Base-by-base conservation (phyloP, 2,888 invertebrate species). In the Calephelis perditalis region DNA sequence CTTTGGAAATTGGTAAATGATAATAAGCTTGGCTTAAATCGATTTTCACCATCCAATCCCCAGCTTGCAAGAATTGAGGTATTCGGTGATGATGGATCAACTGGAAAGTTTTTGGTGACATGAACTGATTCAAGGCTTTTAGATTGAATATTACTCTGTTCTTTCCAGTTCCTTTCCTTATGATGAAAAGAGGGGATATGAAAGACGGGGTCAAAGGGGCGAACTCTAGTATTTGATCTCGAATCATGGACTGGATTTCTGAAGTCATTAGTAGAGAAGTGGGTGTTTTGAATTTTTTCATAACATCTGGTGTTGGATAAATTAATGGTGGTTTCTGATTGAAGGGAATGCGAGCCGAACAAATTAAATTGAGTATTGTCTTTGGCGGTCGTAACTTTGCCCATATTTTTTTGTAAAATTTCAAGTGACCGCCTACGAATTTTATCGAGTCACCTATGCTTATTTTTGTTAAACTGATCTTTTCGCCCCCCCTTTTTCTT, bases 21-120 rank as follows among this genome's bases (percentile, higher is more conserved):
- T 26, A 61, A 35, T 15, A 54, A 10, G 26, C 62, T 62, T 59
- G 59, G n/a, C 45, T 45, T 45, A 45, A 45, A 10, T 45, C 45
- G 5, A 45, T 5, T 11, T 45, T 45, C 10, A n/a, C 45, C 45
- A 11, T 10, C 45, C 11, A 45, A n/a, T 11, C 10, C 10, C 62
- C 8, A 62, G 60, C 47, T 65, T 67, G 26, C 62, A 64, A 36
- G 59, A 63, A 49, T 61, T 61, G 12, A 5, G 45, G n/a, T 10
- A n/a, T 57, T 47, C 49, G 10, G 8, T 44, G 11, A 45, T 45
- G 45, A 10, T 45, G n/a, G n/a, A 47, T 6, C 0, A 65, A 57
- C n/a, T 52, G 62, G 35, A 63, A 65, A 12, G 40, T 56, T 37
- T 11, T 56, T 37, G 63, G 43, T 9, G 5, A 5, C 9, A 65